Evolutionary conservation across 2,888 invertebrate species (phyloP), one percentile per base, ranked within the genome.

Genomic region (Crossocerus cetratus): DNA sequence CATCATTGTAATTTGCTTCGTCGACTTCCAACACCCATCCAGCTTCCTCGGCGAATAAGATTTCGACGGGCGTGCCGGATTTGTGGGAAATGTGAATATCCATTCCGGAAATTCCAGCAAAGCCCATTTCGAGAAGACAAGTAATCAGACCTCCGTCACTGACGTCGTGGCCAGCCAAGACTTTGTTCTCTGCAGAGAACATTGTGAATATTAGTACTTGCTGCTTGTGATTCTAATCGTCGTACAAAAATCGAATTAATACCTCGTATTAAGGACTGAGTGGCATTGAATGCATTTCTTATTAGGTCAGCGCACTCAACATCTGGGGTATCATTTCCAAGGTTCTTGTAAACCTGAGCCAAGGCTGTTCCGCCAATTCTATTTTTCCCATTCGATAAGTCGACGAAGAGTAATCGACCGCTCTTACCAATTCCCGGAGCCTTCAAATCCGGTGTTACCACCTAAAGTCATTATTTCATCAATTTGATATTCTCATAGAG

Each of bases 121-220:
- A 97, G n/a, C 96, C 95, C 98, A 99, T 99, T 91, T 99, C 99
- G 70, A 99, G 88, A 0, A 97, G 90, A 82, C 97, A 96, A 0
- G 96, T 96, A 54, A 99, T 92, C 43, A 99, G 92, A 42, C 99
- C 99, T 21, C 99, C 99, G 91, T 99, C 99, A 88, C 98, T 99
- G 3, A 99, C 93, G 90, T 99, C 99, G 89, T 99, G 99, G 0
- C 99, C 98, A 3, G 98, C 93, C 44, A 95, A 88, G 11, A 97
- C 90, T 86, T 93, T 93, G 2, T 92, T 92, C 80, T 94, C 95
- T 95, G 87, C 59, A 3, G 18, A 16, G 2, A 18, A 16, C 13
- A 43, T 1, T 32, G 3, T 58, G 1, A 58, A 42, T 21, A 32
- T 21, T 57, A 16, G 14, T 57, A 32, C 11, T 22, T 16, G 1